These are phyloP conservation scores for Megaptera novaeangliae DNA, from an alignment of 2,113 vertebrate species.

Conservation along the genomic window DNA sequence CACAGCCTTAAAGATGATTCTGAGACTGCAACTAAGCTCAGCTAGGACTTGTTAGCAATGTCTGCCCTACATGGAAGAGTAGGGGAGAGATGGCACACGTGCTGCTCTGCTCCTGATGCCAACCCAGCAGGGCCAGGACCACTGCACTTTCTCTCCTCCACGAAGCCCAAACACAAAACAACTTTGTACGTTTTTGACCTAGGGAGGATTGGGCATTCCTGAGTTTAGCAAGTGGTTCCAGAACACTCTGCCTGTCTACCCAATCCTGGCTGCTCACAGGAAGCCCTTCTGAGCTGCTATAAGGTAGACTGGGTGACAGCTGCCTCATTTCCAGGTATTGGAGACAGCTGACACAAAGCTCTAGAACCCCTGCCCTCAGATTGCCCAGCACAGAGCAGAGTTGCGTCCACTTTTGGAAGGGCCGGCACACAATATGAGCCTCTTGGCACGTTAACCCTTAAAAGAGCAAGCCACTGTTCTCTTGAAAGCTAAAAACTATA, in stretches of 20 bases:
- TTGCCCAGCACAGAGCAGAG: neutral
- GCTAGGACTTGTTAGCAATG: neutral
- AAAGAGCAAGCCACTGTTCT: neutral
- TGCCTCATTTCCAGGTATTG: neutral
- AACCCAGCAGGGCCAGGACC: neutral
- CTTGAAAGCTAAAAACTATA: neutral
- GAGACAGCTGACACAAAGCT: neutral
- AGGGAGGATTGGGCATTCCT: neutral
- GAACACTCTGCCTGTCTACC: neutral
- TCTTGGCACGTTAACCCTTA: neutral
- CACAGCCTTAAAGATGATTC: neutral
- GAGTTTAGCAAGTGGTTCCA: neutral
- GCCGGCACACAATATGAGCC: neutral
- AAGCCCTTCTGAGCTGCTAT: neutral
- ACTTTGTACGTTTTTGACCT: neutral
- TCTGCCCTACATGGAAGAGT: too few species aligned
- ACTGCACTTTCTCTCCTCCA: neutral
- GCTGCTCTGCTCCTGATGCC: neutral
- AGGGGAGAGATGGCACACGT: accelerated
- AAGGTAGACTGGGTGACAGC: neutral
- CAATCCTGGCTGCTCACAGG: neutral
- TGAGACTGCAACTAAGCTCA: neutral
- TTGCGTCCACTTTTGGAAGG: neutral
- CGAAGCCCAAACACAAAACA: neutral
- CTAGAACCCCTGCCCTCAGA: neutral